phyloP scores from a whole-genome alignment of 2,113 vertebrate genomes.

The Tangachromis dhanisi region DNA sequence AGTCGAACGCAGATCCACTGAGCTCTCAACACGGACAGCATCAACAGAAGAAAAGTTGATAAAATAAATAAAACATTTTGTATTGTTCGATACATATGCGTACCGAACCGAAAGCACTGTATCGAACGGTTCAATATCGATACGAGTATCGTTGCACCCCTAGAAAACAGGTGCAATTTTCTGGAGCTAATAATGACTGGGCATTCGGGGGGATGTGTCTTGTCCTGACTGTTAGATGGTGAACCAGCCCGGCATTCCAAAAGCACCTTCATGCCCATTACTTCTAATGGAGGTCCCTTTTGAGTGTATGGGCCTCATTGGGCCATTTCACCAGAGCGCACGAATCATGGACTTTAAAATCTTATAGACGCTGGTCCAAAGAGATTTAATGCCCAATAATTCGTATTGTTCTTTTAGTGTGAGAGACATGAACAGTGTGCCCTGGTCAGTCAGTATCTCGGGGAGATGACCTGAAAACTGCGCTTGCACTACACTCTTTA shows the following conservation, averaged over 20 bases:
- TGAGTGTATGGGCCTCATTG: neutral
- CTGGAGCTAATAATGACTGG: neutral
- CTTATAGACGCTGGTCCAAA: neutral
- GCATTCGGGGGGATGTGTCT: neutral
- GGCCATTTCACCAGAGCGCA: neutral
- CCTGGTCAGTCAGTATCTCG: neutral
- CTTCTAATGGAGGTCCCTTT: neutral
- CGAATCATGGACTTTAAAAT: neutral
- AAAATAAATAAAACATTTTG: neutral
- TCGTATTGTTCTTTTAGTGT: neutral
- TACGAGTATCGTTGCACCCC: neutral
- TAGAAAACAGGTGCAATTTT: neutral
- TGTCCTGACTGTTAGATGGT: neutral
- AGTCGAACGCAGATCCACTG: neutral
- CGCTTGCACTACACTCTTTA: neutral
- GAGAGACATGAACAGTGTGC: neutral
- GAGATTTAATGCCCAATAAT: neutral
- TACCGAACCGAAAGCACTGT: neutral
- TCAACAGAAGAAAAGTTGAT: neutral
- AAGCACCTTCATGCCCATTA: neutral
- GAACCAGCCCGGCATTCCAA: neutral
- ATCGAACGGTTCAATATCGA: neutral
- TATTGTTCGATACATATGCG: neutral
- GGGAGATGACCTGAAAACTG: neutral
- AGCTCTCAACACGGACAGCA: neutral